Base-by-base conservation (phyloP, 2,888 invertebrate species). In the Lasioglossum leucozonium region DNA sequence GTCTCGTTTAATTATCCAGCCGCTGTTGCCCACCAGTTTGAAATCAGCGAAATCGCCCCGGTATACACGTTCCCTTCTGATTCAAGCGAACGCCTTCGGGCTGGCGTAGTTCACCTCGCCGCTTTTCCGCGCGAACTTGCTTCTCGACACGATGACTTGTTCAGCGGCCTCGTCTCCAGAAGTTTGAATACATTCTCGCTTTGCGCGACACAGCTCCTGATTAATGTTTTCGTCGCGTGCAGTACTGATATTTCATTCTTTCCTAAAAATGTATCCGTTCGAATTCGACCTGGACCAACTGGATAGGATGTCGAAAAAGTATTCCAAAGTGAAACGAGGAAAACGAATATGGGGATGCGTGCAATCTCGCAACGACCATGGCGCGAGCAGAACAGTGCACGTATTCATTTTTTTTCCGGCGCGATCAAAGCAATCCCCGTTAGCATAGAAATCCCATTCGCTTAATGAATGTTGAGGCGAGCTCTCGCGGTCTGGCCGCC, bases 371-470 rank as follows among this genome's bases (percentile, higher is more conserved):
- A 13, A 55, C n/a, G n/a, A 55, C 55, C 11, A n/a, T 8, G 55
- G 4, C 55, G 62, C 16, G 34, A 67, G 65, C 34, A 37, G 10
- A 67, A 37, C 65, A 34, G 69, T 2, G 5, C 11, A 13, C 5
- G 69, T 40, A 69, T 69, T 69, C 69, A 69, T 40, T 69, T 69
- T 69, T 69, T 69, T 69, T 69, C 69, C 69, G 69, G 37, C 69
- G 69, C 51, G 51, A 77, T 77, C 77, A 37, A 67, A 67, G 67
- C 65, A 18, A 77, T 16, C 71, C 22, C 37, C 30, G 40, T 71
- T 74, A n/a, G 58, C 58, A 80, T 58, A 83, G 42, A 76, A 76
- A 67, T 77, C n/a, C n/a, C 58, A 67, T 47, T 72, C 22, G 47
- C 71, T 34, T 82, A 75, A 72, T 65, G 76, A 72, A 55, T 75